Conservation (phyloP, 2,888 invertebrate species). For the Peribatodes rhomboidaria region DNA sequence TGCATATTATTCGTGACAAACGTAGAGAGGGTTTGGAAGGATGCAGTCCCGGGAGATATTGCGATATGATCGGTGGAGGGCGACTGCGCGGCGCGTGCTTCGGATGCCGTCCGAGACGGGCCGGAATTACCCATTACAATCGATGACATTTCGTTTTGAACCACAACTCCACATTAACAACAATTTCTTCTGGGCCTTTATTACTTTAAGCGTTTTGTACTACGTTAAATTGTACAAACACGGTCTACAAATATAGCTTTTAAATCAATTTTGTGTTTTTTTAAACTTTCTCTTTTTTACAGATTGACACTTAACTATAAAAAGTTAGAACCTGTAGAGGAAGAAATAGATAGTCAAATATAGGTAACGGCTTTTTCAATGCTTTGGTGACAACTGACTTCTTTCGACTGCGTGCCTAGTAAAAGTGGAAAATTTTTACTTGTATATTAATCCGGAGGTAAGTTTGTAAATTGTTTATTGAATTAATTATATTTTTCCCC, state of each 20-base stretch:
- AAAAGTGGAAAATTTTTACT: not conserved
- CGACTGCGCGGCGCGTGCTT: conserved; percentile 82
- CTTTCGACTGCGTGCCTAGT: not conserved
- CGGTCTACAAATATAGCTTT: conserved; percentile 64
- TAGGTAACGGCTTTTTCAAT: not conserved
- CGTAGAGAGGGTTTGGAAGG: conserved; percentile 52
- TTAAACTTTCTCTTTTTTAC: conserved; percentile 9
- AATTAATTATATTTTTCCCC: no score
- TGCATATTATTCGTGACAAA: conserved; percentile 54
- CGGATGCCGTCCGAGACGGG: conserved; percentile 70
- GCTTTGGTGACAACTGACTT: not conserved
- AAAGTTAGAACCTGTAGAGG: not conserved
- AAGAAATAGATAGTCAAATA: not conserved
- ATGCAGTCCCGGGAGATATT: conserved; percentile 74
- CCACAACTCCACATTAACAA: conserved; percentile 66
- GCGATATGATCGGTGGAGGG: conserved; percentile 78
- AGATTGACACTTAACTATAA: not conserved
- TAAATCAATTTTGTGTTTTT: conserved; percentile 53
- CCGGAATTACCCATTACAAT: conserved; percentile 81
- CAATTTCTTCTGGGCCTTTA: conserved; percentile 74
- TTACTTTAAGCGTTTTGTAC: conserved; percentile 80
- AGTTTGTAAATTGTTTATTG: not conserved
- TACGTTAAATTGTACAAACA: conserved; percentile 76
- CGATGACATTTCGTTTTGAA: conserved; percentile 81
- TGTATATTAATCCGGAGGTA: not conserved